Evolutionary conservation across 2,797 vertebrate genomes (phyloP), one percentile per base, ranked within the genome.

Genomic region (Gephyroberyx darwinii): DNA sequence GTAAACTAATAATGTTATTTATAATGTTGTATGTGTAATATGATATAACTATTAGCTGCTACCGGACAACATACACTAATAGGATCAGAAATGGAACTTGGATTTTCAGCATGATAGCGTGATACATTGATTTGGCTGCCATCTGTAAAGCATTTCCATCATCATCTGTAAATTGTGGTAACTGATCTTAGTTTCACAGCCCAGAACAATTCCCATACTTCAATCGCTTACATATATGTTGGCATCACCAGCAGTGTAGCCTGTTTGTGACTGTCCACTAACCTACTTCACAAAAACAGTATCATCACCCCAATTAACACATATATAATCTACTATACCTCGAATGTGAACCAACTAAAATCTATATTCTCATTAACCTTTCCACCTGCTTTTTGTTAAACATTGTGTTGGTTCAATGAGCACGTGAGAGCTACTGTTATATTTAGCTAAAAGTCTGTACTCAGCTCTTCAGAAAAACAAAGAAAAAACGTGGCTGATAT

Each of bases 401-500:
- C 43, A 45, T 45, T 45, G 43, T 45, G 14, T 14, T 33, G n/a
- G 8, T 20, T 60, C 59, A 55, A 35, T 55, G 45, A 47, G 51
- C 69, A 55, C 26, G 31, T 69, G 58, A 61, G 59, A 65, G 33
- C 55, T 5, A 30, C 65, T 52, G 53, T 70, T 58, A 50, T 57
- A 73, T 63, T 60, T 72, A 45, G 65, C 77, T 54, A 81, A 75
- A 78, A 57, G 60, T 75, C 70, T 35, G 19, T 78, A 61, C 37
- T 70, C 8, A 10, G 54, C 57, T 57, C 22, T 30, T 70, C 59
- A 68, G 65, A 65, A 75, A 78, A 64, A 59, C 70, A 45, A 5
- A 22, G 4, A 26, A 2, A 26, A 26, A 26, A 26, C 26, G 26
- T 26, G 26, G 37, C 65, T 80, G 69, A 81, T 67, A 39, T 83